These are phyloP conservation scores for Arrhopalites spinosus DNA, from an alignment of 2,888 invertebrate genomes.

Conservation along the genomic window DNA sequence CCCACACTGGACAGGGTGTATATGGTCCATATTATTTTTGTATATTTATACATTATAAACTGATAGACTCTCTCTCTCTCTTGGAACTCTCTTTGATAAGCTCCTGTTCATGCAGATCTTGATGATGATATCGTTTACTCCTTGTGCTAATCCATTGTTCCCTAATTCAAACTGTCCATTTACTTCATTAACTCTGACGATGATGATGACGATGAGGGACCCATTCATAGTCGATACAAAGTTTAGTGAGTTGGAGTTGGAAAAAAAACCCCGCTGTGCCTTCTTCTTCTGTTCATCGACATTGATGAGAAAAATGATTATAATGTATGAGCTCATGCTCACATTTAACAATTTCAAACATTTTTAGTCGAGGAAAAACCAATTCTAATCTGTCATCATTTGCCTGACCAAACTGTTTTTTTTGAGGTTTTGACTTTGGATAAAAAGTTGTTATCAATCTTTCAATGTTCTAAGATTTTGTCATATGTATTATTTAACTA, in stretches of 20 bases:
- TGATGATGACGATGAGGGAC: not conserved
- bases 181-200: constrained; percentile 51
- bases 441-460: no score
- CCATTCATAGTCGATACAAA: not conserved
- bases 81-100: constrained; percentile 45
- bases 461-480: no score
- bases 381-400: no score
- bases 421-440: no score
- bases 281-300: not conserved
- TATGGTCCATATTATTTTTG: not conserved
- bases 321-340: not conserved
- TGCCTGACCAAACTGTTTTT: no score
- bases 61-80: constrained; percentile 13
- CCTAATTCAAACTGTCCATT: constrained; percentile 56
- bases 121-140: constrained; percentile 19
- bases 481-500: no score
- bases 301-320: not conserved
- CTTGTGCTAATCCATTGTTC: constrained; percentile 51
- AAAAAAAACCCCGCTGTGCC: not conserved
- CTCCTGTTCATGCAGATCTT: constrained; percentile 56
- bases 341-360: no score
- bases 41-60: constrained; percentile 6
- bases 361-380: no score
- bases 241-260: not conserved
- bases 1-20: not conserved